phyloP scores from a whole-genome alignment of 2,888 invertebrate species.

The Orchesellides sinensis region DNA sequence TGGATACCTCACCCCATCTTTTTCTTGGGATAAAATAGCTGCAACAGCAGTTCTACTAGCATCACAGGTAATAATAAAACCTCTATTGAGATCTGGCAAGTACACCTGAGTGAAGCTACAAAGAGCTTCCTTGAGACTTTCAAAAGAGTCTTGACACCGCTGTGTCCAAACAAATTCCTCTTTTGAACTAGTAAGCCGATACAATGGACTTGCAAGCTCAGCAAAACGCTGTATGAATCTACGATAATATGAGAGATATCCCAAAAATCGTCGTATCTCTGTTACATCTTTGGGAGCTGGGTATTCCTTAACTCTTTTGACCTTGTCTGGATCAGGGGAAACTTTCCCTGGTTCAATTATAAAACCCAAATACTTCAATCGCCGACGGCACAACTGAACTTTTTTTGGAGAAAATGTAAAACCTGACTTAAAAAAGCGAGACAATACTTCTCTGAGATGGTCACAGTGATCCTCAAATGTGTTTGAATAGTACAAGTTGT shows the following conservation, averaged over 20 bases:
- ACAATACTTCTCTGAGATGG: background rate
- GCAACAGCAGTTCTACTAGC: conserved; percentile 74
- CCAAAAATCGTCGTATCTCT: conserved; percentile 62
- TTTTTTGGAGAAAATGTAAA: conserved; percentile 74
- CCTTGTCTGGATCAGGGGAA: conserved; percentile 76
- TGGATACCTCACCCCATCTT: conserved; percentile 59
- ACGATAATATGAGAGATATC: conserved; percentile 57
- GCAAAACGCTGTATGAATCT: conserved; percentile 59
- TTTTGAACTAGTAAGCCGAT: conserved; percentile 44
- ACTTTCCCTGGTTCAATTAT: conserved; percentile 76
- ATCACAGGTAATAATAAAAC: conserved; percentile 75
- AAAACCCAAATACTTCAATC: conserved; percentile 76
- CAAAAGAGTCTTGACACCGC: conserved; percentile 50
- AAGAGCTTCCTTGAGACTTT: conserved; percentile 17
- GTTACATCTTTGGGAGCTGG: conserved; percentile 54
- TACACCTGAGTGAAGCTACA: conserved; percentile 63
- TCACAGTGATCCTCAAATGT: conserved; percentile 55
- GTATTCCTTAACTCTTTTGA: conserved; percentile 62
- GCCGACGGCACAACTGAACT: conserved; percentile 55
- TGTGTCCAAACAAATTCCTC: conserved; percentile 40
- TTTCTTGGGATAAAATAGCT: conserved; percentile 74
- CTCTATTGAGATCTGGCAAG: conserved; percentile 71
- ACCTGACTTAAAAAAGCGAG: conserved; percentile 70
- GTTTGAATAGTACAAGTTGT: conserved; percentile 71
- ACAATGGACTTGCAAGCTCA: conserved; percentile 39